Percentiles rank a stretch among this genome's conserved stretches.
phyloP scores from a whole-genome alignment of 1,140 invertebrate genomes.

The Drosophila leontia region DNA sequence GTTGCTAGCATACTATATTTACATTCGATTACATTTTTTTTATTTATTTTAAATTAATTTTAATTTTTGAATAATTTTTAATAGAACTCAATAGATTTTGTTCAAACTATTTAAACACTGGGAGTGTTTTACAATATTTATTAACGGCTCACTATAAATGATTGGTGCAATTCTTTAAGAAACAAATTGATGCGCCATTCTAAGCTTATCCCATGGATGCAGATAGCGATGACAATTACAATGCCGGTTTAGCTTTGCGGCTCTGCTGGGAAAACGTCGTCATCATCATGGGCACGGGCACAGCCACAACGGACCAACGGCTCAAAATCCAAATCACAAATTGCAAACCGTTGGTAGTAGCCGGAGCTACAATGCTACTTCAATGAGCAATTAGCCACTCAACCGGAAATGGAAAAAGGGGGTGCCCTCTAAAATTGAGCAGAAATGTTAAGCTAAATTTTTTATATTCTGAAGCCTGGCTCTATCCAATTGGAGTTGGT shows the following conservation, averaged over 20 bases:
- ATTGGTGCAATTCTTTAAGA: background rate
- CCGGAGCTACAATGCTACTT: slow-evolving; percentile 60
- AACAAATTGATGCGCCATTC: slow-evolving; percentile 64
- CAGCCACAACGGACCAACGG: background rate
- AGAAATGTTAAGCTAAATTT: slow-evolving; percentile 55
- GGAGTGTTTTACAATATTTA: too few relatives aligned
- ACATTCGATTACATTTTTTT: background rate
- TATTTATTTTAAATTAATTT: background rate
- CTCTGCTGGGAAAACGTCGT: slow-evolving; percentile 41
- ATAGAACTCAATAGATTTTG: background rate
- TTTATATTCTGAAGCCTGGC: slow-evolving; percentile 54
- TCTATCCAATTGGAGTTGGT: slow-evolving; percentile 15
- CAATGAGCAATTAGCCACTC: slow-evolving; percentile 76
- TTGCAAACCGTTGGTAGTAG: slow-evolving; percentile 27
- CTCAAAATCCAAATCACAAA: slow-evolving; percentile 14
- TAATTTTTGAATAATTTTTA: background rate
- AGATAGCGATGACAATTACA: slow-evolving; percentile 66
- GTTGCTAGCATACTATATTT: background rate
- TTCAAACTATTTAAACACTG: background rate
- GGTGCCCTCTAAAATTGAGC: slow-evolving; percentile 55
- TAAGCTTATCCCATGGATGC: slow-evolving; percentile 27
- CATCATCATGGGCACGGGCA: slow-evolving; percentile 30
- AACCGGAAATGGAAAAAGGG: slow-evolving; percentile 77
- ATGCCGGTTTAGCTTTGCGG: slow-evolving; percentile 55
- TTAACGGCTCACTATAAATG: too few relatives aligned